Base-by-base conservation (phyloP, 2,888 invertebrate species). In the Polymixis lichenea region DNA sequence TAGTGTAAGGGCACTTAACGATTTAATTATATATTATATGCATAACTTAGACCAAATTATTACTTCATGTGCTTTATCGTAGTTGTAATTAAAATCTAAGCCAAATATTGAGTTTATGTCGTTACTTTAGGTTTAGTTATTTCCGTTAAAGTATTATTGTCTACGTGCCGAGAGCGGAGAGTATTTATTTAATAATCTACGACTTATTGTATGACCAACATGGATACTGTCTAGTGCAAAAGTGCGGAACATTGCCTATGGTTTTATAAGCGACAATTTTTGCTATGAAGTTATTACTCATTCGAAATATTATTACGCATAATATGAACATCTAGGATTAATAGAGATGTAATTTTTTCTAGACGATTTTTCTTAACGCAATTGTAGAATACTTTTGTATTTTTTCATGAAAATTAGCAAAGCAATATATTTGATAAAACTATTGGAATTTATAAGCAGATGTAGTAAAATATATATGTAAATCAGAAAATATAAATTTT, bases 11-110 rank as follows among this genome's bases (percentile, higher is more conserved):
- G 93, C 96, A 96, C 96, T 95, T 96, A 96, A 95, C 95, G 92
- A 91, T 94, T 86, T 87, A 88, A 88, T 88, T 86, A 86, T 86
- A 87, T 94, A 94, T 93, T 94, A 90, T 94, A 94, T 92, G 94
- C 95, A 95, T 96, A 96, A 96, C 95, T 94, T 96, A 96, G 96
- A 96, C 96, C 96, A 96, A 96, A 96, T 95, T 96, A 95, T 96
- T 94, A 96, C 92, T 94, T 94, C 95, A 95, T 93, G 93, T 96
- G 96, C 96, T 96, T 96, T 96, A 95, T 95, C 88, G 90, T 96
- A 96, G 96, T 91, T 93, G 87, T 96, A 96, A 95, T 96, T 96
- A 95, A 93, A 95, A 94, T 95, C 93, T 96, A 96, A 96, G 96
- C 96, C 96, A 96, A 96, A 96, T 95, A 96, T 96, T 96, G 96